Evolutionary conservation across 2,797 vertebrate species (phyloP), one percentile per base, ranked within the genome.

Genomic region (Pseudomugil gertrudae): DNA sequence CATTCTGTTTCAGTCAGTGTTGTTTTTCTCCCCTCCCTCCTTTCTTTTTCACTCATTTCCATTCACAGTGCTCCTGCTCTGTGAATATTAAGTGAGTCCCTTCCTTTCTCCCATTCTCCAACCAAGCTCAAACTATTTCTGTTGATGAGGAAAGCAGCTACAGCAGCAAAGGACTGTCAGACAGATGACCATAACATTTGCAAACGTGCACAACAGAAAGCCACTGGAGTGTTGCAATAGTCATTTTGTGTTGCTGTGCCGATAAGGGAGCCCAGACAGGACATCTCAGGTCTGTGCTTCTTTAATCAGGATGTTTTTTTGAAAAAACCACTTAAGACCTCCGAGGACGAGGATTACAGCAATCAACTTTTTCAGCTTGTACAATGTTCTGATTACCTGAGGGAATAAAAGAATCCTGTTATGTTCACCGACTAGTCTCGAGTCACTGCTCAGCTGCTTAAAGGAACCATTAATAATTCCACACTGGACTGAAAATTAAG

Each of bases 21-120:
- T 88, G 68, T 71, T 13, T 45, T 68, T 79, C 79, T 30, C 6
- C 54, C 61, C 33, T 36, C 68, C 35, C 45, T 36, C 61, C 13
- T 2, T 24, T 40, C 9, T 3, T 13, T 15, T 32, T 52, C 76
- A 88, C 87, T 94, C 90, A 93, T 86, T 94, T 89, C 93, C 84
- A 88, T 93, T 94, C 91, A 83, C 79, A 86, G 89, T 87, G 88
- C 88, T 85, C 84, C 78, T 79, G 79, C 61, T 85, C 88, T 87
- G 87, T 85, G 93, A 94, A 94, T 93, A 92, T 90, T 92, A 95
- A 95, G 92, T 89, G 90, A 83, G 67, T 67, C 83, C 86, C 70
- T 84, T 89, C 79, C 81, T 78, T 86, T 87, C 86, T 86, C 88
- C 87, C 84, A 84, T 83, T 88, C 88, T 88, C 85, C 86, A 91